Evolutionary conservation across 2,888 invertebrate genomes (phyloP).

Genomic region (Macrosoma leucophasiata): DNA sequence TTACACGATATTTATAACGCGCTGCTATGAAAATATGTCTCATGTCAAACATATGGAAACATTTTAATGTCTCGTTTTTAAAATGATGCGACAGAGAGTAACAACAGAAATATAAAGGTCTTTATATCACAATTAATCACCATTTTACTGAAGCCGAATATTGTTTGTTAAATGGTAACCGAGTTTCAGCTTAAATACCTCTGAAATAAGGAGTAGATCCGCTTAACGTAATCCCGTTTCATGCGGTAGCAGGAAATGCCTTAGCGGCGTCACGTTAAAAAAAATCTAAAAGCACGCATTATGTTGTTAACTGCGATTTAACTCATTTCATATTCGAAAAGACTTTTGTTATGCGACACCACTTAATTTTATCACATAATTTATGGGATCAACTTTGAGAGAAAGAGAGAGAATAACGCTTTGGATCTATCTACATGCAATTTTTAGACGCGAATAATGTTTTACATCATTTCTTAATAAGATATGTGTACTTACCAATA

Average conservation of each 20-base stretch:
- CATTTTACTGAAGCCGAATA: slow-evolving; percentile 43
- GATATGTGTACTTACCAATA: too few species aligned
- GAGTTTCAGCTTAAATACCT: slow-evolving; percentile 33
- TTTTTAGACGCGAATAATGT: too few species aligned
- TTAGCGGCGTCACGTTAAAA: slow-evolving; percentile 60
- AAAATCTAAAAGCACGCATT: slow-evolving; percentile 67
- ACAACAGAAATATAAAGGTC: slow-evolving; percentile 66
- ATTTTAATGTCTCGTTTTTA: slow-evolving; percentile 46
- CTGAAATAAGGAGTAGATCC: slow-evolving; percentile 32
- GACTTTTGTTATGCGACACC: slow-evolving; percentile 55
- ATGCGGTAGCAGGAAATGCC: slow-evolving; percentile 70
- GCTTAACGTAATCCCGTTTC: slow-evolving; percentile 21
- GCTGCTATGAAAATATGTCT: slow-evolving; percentile 31
- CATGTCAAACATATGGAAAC: slow-evolving; percentile 39
- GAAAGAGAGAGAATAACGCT: too few species aligned
- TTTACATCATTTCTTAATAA: too few species aligned
- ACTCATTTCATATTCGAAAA: slow-evolving; percentile 69
- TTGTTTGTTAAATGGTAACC: slow-evolving; percentile 11
- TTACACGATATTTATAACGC: slow-evolving; percentile 21
- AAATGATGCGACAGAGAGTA: slow-evolving; percentile 53
- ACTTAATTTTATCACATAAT: slow-evolving; percentile 60
- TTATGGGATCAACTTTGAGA: slow-evolving; percentile 29
- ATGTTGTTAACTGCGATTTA: slow-evolving; percentile 69
- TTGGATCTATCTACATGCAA: too few species aligned
- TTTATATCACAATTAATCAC: slow-evolving; percentile 72